These are phyloP conservation scores for Portunus trituberculatus DNA, from an alignment of 1,140 invertebrate genomes.

Conservation along the genomic window DNA sequence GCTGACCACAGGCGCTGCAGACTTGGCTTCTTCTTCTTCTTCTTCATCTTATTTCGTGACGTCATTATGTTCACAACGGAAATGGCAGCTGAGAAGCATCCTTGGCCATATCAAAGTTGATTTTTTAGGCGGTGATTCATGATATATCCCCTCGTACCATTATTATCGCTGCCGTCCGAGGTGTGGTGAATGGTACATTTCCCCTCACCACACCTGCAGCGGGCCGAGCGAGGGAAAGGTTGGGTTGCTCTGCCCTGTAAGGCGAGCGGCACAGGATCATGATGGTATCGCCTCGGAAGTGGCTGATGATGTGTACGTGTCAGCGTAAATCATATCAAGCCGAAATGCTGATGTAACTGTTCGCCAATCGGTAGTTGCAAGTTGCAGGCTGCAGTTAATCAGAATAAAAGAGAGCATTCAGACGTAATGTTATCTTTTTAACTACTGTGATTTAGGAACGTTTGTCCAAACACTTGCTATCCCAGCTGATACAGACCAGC, in stretches of 20 bases:
- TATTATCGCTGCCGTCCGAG: background rate
- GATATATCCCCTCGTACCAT: background rate
- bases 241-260: too few relatives aligned
- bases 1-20: background rate
- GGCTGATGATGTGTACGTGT: too few relatives aligned
- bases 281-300: too few relatives aligned
- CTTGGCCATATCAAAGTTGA: background rate
- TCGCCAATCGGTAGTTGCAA: background rate
- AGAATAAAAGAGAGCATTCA: background rate
- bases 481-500: background rate
- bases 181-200: background rate
- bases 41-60: background rate
- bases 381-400: background rate
- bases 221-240: too few relatives aligned
- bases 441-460: background rate
- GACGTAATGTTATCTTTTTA: background rate
- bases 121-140: background rate
- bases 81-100: constrained; percentile 1
- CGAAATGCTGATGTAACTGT: background rate
- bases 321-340: too few relatives aligned
- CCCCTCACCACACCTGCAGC: too few relatives aligned
- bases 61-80: constrained; percentile 20
- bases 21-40: background rate
- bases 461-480: constrained; percentile 4
- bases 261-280: too few relatives aligned